Conservation (phyloP, 1,140 invertebrate species). For the Melanaphis sacchari region DNA sequence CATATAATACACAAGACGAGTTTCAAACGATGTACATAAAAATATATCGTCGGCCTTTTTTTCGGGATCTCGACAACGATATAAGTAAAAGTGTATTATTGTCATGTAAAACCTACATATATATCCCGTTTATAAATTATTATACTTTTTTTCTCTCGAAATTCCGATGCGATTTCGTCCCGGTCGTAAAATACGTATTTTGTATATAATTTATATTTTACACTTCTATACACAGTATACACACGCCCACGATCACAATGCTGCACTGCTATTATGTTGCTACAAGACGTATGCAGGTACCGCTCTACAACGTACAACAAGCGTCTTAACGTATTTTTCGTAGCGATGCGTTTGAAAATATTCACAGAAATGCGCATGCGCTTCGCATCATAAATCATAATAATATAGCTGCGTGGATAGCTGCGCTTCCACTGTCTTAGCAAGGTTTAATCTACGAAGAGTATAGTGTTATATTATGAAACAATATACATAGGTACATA, state of each 20-base stretch:
- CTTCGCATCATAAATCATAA: background rate
- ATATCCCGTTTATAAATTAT: background rate
- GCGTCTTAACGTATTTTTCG: background rate
- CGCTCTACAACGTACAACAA: background rate
- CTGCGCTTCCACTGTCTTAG: too few relatives aligned
- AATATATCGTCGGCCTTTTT: background rate
- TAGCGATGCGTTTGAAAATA: background rate
- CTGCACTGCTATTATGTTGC: background rate
- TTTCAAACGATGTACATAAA: background rate
- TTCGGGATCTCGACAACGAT: background rate
- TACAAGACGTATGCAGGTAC: background rate
- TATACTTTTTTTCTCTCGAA: background rate
- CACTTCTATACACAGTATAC: background rate
- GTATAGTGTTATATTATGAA: background rate
- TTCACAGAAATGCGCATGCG: background rate
- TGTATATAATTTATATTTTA: background rate
- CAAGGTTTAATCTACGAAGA: background rate
- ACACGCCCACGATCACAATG: background rate
- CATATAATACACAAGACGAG: too few relatives aligned
- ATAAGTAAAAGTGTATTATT: background rate
- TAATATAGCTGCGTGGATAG: too few relatives aligned
- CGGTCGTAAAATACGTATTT: background rate
- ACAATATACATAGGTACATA: background rate
- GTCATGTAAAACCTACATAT: background rate
- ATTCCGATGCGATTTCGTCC: background rate